Evolutionary conservation across 2,888 invertebrate genomes (phyloP).

Genomic region (Graphium colonna): DNA sequence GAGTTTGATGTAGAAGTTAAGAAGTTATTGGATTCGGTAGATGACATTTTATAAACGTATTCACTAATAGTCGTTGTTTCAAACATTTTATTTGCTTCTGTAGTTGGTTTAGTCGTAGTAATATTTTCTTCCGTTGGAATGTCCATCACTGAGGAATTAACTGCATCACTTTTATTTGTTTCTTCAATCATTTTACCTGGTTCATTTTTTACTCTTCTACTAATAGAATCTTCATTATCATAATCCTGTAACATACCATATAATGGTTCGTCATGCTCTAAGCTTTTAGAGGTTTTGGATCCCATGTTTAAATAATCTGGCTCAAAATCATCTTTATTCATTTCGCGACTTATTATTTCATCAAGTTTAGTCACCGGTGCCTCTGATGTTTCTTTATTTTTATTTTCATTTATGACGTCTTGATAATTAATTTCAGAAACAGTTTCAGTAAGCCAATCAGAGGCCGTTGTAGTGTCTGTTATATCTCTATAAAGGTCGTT

Average conservation of each 20-base stretch:
- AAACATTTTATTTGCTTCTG: conserved; percentile 23
- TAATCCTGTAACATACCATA: conserved; percentile 62
- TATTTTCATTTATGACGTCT: conserved; percentile 49
- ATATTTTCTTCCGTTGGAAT: conserved; percentile 24
- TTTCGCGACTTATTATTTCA: conserved; percentile 47
- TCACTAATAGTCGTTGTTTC: conserved; percentile 61
- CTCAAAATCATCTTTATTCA: conserved; percentile 60
- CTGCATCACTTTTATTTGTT: conserved; percentile 21
- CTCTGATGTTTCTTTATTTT: conserved; percentile 51
- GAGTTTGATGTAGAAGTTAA: conserved; percentile 6
- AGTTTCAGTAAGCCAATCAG: conserved; percentile 63
- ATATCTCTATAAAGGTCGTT: conserved; percentile 31
- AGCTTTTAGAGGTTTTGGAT: conserved; percentile 41
- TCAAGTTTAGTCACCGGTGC: conserved; percentile 44
- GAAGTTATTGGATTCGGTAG: conserved; percentile 13
- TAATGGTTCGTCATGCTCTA: conserved; percentile 50
- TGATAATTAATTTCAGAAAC: conserved; percentile 58
- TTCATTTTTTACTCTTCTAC: conserved; percentile 56
- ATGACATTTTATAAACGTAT: conserved; percentile 54
- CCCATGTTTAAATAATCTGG: conserved; percentile 64
- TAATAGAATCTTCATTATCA: conserved; percentile 55
- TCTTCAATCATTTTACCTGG: conserved; percentile 23
- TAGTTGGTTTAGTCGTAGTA: conserved; percentile 17
- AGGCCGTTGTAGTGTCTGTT: conserved; percentile 40
- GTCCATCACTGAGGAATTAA: conserved; percentile 18